Conservation (phyloP, 2,888 invertebrate genomes). For the Archips xylosteana region DNA sequence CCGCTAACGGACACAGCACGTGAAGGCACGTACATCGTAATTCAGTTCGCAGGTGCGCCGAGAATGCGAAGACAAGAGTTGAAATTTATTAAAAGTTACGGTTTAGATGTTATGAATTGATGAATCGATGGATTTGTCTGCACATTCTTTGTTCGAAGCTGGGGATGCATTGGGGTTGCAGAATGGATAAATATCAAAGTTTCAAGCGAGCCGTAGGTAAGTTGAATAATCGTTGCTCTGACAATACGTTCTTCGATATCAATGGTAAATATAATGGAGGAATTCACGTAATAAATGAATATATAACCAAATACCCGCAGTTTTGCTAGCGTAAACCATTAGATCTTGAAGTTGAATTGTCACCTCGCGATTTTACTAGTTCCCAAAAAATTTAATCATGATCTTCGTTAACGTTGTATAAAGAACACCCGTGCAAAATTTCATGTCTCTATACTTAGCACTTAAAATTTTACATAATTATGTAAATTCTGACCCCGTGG, state of each 20-base stretch:
- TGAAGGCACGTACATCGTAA: conserved; percentile 70
- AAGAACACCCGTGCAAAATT: too few species aligned
- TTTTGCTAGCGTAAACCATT: too few species aligned
- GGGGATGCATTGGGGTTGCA: not conserved
- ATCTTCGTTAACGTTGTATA: too few species aligned
- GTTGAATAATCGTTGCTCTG: not conserved
- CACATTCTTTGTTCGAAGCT: not conserved
- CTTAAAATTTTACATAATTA: too few species aligned
- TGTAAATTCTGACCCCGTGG: too few species aligned
- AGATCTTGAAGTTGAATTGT: too few species aligned
- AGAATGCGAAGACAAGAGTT: conserved; percentile 70
- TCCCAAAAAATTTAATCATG: too few species aligned
- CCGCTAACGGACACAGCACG: conserved; percentile 56
- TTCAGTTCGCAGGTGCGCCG: conserved; percentile 75
- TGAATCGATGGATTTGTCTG: conserved; percentile 19
- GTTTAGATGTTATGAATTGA: conserved; percentile 29
- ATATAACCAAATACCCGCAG: too few species aligned
- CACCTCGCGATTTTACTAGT: too few species aligned
- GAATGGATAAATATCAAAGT: not conserved
- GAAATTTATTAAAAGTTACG: conserved; percentile 76
- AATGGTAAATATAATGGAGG: not conserved
- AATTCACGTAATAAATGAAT: too few species aligned
- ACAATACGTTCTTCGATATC: not conserved
- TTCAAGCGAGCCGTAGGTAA: not conserved
- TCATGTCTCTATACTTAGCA: too few species aligned